Percentiles rank a stretch among this genome's conserved stretches.
phyloP scores from a whole-genome alignment of 2,888 invertebrate genomes.

The Amiota mariae region DNA sequence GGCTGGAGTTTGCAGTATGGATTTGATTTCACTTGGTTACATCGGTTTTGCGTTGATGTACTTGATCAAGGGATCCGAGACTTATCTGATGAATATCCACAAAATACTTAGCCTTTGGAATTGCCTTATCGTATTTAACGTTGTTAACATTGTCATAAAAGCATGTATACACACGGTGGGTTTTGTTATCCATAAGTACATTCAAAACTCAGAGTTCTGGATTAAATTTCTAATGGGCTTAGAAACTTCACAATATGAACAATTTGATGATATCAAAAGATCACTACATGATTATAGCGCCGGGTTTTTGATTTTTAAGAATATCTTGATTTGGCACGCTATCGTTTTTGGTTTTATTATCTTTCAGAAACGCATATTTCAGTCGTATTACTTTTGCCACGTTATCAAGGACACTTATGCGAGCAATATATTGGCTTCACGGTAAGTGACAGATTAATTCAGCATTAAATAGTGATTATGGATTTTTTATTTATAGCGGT shows the following conservation, averaged over 20 bases:
- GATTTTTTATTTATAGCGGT: constrained; percentile 76
- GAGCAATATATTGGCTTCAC: constrained; percentile 92
- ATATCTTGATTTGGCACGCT: constrained; percentile 89
- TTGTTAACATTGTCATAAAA: constrained; percentile 90
- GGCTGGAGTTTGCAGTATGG: constrained; percentile 95
- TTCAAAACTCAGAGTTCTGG: constrained; percentile 25
- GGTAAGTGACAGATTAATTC: constrained; percentile 74
- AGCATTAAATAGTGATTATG: not conserved
- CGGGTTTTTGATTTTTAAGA: constrained; percentile 74
- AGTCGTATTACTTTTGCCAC: constrained; percentile 97
- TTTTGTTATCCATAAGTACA: constrained; percentile 73
- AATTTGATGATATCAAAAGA: constrained; percentile 20
- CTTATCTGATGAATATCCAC: constrained; percentile 90
- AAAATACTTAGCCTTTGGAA: constrained; percentile 91
- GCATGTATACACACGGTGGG: constrained; percentile 90
- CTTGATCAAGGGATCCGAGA: constrained; percentile 98
- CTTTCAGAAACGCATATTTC: constrained; percentile 91
- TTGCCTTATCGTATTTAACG: constrained; percentile 89
- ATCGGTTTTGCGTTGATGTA: constrained; percentile 95
- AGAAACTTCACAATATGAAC: constrained; percentile 37
- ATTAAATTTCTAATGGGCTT: not conserved
- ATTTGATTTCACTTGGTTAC: constrained; percentile 96
- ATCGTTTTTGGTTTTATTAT: constrained; percentile 94
- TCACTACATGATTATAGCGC: constrained; percentile 50
- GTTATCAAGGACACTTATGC: constrained; percentile 96